Percentiles rank a stretch among this genome's conserved stretches.
Conservation (phyloP, 2,113 vertebrate species). For the Psilopsiagon aymara region DNA sequence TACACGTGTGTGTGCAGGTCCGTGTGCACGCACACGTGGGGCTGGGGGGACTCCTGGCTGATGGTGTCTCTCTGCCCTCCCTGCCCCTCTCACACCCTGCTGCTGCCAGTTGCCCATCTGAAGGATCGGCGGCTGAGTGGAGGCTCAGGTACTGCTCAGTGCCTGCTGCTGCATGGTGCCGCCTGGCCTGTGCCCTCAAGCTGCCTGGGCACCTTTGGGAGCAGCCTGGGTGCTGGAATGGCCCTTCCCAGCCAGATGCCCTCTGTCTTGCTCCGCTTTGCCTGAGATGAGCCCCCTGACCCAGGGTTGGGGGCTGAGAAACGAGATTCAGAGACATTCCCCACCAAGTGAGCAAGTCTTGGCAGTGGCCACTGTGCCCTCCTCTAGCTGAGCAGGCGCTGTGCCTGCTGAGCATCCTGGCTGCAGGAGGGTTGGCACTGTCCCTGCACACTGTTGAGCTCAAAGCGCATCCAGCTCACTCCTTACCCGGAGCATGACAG, state of each 20-base stretch:
- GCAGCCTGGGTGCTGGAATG: background rate
- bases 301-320: background rate
- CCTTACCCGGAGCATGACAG: accelerated
- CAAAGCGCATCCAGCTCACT: background rate
- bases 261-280: background rate
- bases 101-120: slow-evolving; percentile 93
- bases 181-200: background rate
- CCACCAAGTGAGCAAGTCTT: background rate
- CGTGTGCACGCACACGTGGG: background rate
- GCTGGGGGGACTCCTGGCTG: background rate
- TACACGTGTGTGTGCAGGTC: background rate
- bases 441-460: background rate
- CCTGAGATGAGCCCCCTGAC: background rate
- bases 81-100: slow-evolving; percentile 71
- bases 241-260: background rate
- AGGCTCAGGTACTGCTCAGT: slow-evolving; percentile 88
- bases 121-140: slow-evolving; percentile 99
- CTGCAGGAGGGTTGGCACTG: background rate
- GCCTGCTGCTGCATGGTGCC: slow-evolving; percentile 57
- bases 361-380: background rate
- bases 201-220: background rate
- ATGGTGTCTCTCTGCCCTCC: slow-evolving; percentile 33
- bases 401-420: background rate
- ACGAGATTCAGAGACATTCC: background rate
- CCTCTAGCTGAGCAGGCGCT: background rate